These are phyloP conservation scores for Tringa solitaria DNA, from an alignment of 2,113 vertebrate genomes.

Conservation along the genomic window DNA sequence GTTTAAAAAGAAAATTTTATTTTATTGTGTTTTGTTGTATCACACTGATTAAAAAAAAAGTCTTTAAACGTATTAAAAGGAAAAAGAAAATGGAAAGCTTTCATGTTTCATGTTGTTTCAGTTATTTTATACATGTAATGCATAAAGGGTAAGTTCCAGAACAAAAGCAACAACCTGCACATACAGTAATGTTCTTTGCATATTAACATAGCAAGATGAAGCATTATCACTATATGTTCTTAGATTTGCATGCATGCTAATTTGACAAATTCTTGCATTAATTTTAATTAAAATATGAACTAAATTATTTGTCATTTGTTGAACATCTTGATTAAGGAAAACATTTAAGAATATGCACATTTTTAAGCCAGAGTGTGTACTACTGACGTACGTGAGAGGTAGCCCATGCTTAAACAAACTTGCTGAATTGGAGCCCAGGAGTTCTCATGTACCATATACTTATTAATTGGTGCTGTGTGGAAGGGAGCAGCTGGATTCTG, in stretches of 20 bases:
- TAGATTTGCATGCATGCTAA: neutral
- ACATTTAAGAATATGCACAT: neutral
- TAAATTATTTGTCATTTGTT: neutral
- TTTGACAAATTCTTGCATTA: neutral
- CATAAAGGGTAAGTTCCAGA: neutral
- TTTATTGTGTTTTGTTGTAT: neutral
- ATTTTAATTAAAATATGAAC: neutral
- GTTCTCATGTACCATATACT: neutral
- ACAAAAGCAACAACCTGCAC: neutral
- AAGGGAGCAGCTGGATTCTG: neutral
- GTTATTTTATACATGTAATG: neutral
- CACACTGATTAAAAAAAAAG: neutral
- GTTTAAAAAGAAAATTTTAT: neutral
- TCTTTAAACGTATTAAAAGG: neutral
- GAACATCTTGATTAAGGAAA: neutral
- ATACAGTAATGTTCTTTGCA: neutral
- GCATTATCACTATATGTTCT: neutral
- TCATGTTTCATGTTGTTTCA: neutral
- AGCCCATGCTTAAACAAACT: neutral
- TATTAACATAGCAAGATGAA: neutral
- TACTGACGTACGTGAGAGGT: neutral
- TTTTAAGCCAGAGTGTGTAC: accelerated
- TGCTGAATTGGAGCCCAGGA: neutral
- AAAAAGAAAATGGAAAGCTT: neutral
- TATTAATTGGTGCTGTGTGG: neutral